phyloP scores from a whole-genome alignment of 2,797 vertebrate genomes.

The Bufotes viridis region DNA sequence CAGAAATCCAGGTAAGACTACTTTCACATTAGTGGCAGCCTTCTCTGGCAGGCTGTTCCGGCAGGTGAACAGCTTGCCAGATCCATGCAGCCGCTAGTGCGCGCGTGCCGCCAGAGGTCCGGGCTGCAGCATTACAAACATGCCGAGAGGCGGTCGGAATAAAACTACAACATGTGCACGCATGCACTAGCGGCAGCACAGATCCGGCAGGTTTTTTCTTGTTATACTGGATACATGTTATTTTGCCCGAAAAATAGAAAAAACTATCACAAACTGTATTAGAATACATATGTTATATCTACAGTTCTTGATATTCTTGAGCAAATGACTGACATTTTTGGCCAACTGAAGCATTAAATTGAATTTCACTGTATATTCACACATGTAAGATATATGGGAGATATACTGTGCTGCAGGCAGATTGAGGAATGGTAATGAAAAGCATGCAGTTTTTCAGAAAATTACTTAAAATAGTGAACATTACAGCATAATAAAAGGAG shows the following conservation, averaged over 20 bases:
- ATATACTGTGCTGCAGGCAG: neutral
- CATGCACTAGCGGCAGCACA: no score
- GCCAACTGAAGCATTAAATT: neutral
- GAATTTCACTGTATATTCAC: neutral
- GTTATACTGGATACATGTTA: neutral
- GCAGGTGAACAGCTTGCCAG: no score
- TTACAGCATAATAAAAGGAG: slow-evolving; percentile 12
- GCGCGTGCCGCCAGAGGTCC: no score
- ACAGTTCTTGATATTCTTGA: neutral
- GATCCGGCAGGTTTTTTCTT: no score
- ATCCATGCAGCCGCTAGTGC: no score
- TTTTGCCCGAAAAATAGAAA: neutral
- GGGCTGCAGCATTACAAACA: no score
- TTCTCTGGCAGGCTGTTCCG: no score
- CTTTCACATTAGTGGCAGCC: no score
- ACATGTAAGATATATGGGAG: neutral
- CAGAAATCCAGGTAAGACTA: no score
- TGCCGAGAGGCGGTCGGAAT: no score
- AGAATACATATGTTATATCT: neutral
- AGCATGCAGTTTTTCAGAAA: slow-evolving; percentile 3
- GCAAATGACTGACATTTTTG: neutral
- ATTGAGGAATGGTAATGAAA: neutral
- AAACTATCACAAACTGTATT: neutral
- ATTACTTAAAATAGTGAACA: slow-evolving; percentile 8
- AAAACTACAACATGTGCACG: no score